phyloP scores from a whole-genome alignment of 2,113 vertebrate species.

The Ranitomeya variabilis region DNA sequence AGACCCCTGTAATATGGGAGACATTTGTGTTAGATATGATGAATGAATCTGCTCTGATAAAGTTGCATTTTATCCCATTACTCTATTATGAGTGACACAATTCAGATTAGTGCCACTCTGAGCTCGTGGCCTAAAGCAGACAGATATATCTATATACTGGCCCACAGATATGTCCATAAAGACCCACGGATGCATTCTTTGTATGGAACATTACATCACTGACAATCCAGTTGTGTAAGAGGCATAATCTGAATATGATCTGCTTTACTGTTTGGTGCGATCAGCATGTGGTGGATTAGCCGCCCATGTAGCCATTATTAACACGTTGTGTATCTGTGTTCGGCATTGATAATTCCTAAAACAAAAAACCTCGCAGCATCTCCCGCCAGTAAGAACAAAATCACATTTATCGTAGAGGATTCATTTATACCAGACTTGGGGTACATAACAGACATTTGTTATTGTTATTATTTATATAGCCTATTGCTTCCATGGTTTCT shows the following conservation, averaged over 20 bases:
- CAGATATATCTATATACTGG: neutral
- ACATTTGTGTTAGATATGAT: too few relatives aligned
- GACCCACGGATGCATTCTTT: neutral
- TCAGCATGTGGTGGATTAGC: constrained; percentile 6
- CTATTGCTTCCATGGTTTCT: too few relatives aligned
- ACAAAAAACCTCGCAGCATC: neutral
- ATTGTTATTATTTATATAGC: too few relatives aligned
- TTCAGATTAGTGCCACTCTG: too few relatives aligned
- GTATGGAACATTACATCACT: neutral
- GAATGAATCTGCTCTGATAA: too few relatives aligned
- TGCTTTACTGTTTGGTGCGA: neutral
- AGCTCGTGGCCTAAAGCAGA: too few relatives aligned
- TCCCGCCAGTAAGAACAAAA: neutral
- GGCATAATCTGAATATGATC: constrained; percentile 7
- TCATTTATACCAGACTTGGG: neutral
- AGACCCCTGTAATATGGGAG: too few relatives aligned
- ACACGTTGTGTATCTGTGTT: neutral
- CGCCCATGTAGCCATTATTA: neutral
- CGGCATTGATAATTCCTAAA: neutral
- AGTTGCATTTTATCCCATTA: too few relatives aligned
- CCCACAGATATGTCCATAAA: neutral
- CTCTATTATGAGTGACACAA: too few relatives aligned
- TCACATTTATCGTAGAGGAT: neutral
- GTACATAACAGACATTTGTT: too few relatives aligned
- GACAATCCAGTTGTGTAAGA: neutral